Percentiles rank a stretch among this genome's conserved stretches.
Conservation (phyloP, 2,113 vertebrate species). For the Mustela lutreola region DNA sequence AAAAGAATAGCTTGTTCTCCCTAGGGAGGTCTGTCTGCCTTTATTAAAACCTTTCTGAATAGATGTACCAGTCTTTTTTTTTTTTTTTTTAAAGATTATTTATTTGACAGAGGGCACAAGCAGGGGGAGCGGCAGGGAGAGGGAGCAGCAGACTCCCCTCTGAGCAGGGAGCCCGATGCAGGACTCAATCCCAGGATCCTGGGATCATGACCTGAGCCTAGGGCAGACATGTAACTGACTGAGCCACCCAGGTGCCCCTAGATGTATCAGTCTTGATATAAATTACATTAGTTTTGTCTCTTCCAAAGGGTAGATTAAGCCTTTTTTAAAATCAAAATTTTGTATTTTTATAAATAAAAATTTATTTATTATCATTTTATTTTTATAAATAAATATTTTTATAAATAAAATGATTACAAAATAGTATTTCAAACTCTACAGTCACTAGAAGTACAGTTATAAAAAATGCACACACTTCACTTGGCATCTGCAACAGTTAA, state of each 20-base stretch:
- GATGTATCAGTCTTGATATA: background rate
- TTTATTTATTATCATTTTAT: no score
- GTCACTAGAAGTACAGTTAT: background rate
- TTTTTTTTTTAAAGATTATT: background rate
- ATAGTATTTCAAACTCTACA: background rate
- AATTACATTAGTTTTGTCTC: background rate
- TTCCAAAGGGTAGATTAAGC: background rate
- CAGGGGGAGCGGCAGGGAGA: background rate
- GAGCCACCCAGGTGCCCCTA: background rate
- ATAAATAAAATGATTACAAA: conserved; percentile 91
- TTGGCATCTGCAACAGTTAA: background rate
- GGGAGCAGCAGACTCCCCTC: background rate
- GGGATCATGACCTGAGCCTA: background rate
- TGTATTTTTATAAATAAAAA: conserved; percentile 88
- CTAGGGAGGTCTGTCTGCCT: background rate
- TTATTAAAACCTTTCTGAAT: background rate
- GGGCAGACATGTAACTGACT: background rate
- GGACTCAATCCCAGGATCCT: background rate
- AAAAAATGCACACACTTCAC: background rate
- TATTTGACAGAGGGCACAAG: background rate
- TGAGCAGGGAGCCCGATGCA: background rate
- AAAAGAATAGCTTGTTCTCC: background rate
- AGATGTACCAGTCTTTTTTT: background rate
- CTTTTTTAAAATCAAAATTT: conserved; percentile 88
- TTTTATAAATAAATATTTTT: conserved; percentile 75